phyloP scores from a whole-genome alignment of 2,797 vertebrate genomes.

The Hydrophis major region DNA sequence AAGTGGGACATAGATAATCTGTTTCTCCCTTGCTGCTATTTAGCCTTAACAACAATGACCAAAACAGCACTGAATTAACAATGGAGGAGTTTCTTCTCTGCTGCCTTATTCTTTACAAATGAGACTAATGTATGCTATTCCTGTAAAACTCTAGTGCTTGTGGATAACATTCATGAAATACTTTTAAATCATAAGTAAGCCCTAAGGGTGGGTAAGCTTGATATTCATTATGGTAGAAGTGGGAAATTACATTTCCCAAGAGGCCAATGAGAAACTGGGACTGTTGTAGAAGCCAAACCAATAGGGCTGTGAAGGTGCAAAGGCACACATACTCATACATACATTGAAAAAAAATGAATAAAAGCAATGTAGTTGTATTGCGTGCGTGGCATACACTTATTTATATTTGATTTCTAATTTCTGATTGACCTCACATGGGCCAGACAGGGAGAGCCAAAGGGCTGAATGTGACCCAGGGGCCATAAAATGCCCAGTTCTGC shows the following conservation, averaged over 20 bases:
- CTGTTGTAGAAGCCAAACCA: background rate
- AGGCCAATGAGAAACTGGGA: background rate
- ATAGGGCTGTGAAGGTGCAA: background rate
- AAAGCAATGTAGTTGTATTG: background rate
- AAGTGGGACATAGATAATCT: background rate
- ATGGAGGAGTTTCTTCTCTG: background rate
- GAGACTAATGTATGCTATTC: background rate
- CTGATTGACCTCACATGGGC: background rate
- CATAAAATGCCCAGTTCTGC: background rate
- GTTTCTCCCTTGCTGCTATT: background rate
- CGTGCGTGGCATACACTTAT: background rate
- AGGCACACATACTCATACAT: background rate
- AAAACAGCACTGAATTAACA: background rate
- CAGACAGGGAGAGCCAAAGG: background rate
- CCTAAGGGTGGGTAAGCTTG: background rate
- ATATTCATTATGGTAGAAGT: background rate
- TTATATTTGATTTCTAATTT: background rate
- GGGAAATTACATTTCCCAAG: background rate
- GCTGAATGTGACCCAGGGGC: background rate
- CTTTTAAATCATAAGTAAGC: background rate
- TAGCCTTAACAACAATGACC: background rate
- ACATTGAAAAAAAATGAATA: background rate
- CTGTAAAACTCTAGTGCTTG: background rate
- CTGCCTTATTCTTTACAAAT: background rate
- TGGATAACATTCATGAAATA: background rate